phyloP scores from a whole-genome alignment of 2,797 vertebrate genomes.

The Anguilla anguilla region DNA sequence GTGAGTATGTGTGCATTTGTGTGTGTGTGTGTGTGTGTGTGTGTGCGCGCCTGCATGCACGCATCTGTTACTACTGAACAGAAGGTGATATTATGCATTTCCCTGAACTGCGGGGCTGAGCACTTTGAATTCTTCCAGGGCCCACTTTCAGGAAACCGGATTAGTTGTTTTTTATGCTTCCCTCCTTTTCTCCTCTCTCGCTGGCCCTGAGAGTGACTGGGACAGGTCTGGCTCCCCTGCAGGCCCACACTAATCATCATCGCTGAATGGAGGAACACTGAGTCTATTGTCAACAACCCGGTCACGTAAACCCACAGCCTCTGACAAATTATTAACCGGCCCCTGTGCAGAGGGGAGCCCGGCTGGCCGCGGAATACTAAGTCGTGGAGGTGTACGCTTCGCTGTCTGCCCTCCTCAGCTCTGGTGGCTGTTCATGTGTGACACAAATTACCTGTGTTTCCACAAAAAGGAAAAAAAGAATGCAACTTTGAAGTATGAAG shows the following conservation, averaged over 20 bases:
- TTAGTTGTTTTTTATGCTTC: constrained; percentile 28
- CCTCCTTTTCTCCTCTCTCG: constrained; percentile 35
- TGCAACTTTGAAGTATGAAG: not conserved
- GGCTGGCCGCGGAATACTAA: constrained; percentile 25
- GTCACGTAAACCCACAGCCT: constrained; percentile 34
- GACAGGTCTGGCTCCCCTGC: constrained; percentile 27
- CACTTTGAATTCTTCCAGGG: constrained; percentile 29
- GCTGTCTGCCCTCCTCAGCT: not conserved
- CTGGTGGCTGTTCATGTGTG: not conserved
- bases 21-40: not conserved
- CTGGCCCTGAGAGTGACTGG: constrained; percentile 24
- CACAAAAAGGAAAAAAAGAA: not conserved
- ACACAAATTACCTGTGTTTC: not conserved
- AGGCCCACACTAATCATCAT: constrained; percentile 40
- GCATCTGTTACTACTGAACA: not conserved
- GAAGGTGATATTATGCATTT: not conserved
- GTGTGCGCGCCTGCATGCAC: not conserved
- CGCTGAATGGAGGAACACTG: constrained; percentile 37
- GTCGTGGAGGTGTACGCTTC: constrained; percentile 2
- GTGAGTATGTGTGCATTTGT: not conserved
- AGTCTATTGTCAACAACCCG: constrained; percentile 26
- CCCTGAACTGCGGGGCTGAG: constrained; percentile 22
- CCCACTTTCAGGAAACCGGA: constrained; percentile 27
- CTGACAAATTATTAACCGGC: constrained; percentile 41
- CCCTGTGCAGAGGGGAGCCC: constrained; percentile 8